Conservation (phyloP, 2,797 vertebrate genomes). For the Sebastes diploproa region DNA sequence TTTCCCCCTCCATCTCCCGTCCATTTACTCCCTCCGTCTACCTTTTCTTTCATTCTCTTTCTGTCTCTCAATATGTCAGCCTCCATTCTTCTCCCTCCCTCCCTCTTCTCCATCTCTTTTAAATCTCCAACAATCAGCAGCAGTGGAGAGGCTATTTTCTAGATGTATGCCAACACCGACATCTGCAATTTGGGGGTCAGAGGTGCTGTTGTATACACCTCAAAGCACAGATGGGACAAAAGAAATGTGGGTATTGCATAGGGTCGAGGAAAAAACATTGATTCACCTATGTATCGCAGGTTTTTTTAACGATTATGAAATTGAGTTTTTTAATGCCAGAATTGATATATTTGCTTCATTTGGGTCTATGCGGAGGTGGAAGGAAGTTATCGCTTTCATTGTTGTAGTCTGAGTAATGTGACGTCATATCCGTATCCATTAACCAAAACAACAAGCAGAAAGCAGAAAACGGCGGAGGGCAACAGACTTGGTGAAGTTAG, state of each 20-base stretch:
- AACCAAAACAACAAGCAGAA: too few relatives aligned
- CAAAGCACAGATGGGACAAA: background rate
- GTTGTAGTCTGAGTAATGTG: too few relatives aligned
- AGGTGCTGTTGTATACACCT: background rate
- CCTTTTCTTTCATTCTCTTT: background rate
- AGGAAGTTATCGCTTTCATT: too few relatives aligned
- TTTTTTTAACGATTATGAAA: too few relatives aligned
- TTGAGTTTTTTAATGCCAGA: too few relatives aligned
- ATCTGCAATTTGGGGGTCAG: constrained; percentile 9
- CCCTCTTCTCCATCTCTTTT: constrained; percentile 13
- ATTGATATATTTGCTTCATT: too few relatives aligned
- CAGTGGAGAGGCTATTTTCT: constrained; percentile 8
- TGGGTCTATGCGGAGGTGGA: too few relatives aligned
- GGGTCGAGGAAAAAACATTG: too few relatives aligned
- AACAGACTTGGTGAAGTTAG: too few relatives aligned
- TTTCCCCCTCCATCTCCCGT: background rate
- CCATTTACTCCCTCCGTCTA: background rate
- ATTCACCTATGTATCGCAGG: too few relatives aligned
- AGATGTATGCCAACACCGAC: background rate
- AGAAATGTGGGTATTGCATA: background rate
- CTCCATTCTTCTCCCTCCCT: background rate
- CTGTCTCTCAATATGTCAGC: background rate
- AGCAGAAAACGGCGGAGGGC: too few relatives aligned
- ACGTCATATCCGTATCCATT: too few relatives aligned
- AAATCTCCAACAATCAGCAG: constrained; percentile 7